Evolutionary conservation across 2,113 vertebrate species (phyloP).

Genomic region (Calonectris borealis): DNA sequence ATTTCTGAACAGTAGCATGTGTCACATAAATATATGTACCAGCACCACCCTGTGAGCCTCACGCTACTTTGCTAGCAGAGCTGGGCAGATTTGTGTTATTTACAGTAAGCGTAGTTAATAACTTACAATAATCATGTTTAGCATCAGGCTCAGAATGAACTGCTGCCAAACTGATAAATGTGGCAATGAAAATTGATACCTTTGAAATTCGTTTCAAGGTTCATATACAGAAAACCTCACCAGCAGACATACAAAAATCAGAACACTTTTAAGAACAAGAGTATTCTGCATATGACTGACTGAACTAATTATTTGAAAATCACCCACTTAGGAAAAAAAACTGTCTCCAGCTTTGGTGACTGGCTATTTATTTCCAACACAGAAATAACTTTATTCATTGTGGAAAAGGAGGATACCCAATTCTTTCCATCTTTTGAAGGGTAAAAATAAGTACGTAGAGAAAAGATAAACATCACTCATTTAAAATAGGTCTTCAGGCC

Average conservation of each 20-base stretch:
- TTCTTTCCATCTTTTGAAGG: neutral
- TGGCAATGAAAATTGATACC: neutral
- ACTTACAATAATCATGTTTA: slow-evolving; percentile 41
- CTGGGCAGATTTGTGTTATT: neutral
- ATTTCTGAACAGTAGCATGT: neutral
- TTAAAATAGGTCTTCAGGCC: neutral
- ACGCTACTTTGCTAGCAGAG: neutral
- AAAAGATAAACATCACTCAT: neutral
- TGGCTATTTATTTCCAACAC: neutral
- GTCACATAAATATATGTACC: neutral
- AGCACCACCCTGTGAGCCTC: neutral
- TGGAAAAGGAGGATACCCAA: neutral
- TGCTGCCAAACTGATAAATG: slow-evolving; percentile 32
- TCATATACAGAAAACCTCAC: neutral
- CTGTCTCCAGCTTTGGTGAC: neutral
- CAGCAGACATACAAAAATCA: neutral
- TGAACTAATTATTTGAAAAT: neutral
- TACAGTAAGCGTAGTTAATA: neutral
- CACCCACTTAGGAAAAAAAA: neutral
- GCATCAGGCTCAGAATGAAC: slow-evolving; percentile 28
- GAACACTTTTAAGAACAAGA: neutral
- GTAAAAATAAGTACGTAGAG: neutral
- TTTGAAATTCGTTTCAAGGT: slow-evolving; percentile 32
- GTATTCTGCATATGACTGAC: neutral
- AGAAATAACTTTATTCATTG: neutral